phyloP scores from a whole-genome alignment of 2,888 invertebrate species.

The Synergus umbraculus region DNA sequence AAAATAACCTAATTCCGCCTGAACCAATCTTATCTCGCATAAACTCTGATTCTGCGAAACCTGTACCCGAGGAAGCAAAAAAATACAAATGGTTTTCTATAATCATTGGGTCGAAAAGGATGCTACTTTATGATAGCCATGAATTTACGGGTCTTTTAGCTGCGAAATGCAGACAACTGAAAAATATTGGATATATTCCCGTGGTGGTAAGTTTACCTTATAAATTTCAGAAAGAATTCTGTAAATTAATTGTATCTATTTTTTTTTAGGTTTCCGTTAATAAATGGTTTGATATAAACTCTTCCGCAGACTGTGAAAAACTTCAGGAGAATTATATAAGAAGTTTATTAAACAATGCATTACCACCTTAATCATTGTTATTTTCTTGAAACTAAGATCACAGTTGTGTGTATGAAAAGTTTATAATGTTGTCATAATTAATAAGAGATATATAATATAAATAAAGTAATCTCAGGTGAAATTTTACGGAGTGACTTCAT shows the following conservation, averaged over 20 bases:
- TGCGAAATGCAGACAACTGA: slow-evolving; percentile 83
- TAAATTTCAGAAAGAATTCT: not conserved
- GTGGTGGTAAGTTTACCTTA: slow-evolving; percentile 63
- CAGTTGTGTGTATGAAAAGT: not conserved
- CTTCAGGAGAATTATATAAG: slow-evolving; percentile 25
- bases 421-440: not conserved
- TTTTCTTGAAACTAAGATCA: not conserved
- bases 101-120: slow-evolving; percentile 75
- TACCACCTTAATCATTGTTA: not conserved
- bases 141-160: slow-evolving; percentile 78
- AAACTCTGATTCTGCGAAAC: slow-evolving; percentile 58
- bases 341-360: not conserved
- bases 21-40: slow-evolving; percentile 4
- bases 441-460: not conserved
- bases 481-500: not conserved
- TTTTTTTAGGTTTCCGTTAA: not conserved
- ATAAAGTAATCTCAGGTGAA: not conserved
- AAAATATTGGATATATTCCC: slow-evolving; percentile 77
- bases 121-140: slow-evolving; percentile 44
- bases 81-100: slow-evolving; percentile 79
- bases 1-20: slow-evolving; percentile 71
- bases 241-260: not conserved
- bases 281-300: not conserved
- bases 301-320: not conserved
- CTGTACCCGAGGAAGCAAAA: slow-evolving; percentile 55